These are phyloP conservation scores for Grallaria varia DNA, from an alignment of 2,113 vertebrate genomes.

Conservation along the genomic window DNA sequence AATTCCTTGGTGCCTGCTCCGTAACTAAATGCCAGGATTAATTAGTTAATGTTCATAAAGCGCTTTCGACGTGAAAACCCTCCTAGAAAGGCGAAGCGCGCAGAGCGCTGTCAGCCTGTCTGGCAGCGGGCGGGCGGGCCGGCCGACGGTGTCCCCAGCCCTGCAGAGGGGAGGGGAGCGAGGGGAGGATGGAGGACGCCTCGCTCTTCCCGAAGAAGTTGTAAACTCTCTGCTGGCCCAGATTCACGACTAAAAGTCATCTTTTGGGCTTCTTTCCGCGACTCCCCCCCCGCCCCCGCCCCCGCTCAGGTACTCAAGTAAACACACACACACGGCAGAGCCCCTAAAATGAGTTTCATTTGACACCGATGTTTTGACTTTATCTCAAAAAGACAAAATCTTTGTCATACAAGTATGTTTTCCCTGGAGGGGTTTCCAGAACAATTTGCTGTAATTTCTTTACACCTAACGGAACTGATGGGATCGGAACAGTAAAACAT, in stretches of 20 bases:
- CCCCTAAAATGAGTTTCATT: background rate
- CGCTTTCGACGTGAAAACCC: background rate
- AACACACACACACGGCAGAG: background rate
- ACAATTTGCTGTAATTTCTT: conserved; percentile 59
- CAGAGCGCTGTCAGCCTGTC: background rate
- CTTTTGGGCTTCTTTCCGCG: background rate
- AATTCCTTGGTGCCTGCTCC: background rate
- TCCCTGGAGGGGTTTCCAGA: conserved; percentile 58
- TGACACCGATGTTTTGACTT: conserved; percentile 61
- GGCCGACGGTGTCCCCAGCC: background rate
- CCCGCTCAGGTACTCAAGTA: background rate
- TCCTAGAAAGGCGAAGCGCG: background rate
- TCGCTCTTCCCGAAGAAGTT: background rate
- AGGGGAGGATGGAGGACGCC: background rate
- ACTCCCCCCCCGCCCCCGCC: fast-evolving
- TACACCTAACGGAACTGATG: conserved; percentile 44
- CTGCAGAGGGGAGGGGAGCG: background rate
- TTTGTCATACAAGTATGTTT: conserved; percentile 34
- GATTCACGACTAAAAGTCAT: background rate
- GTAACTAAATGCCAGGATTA: background rate
- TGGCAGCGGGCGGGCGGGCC: background rate
- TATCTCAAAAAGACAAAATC: conserved; percentile 68
- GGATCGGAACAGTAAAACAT: background rate
- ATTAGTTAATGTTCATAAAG: background rate
- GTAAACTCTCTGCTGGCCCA: background rate